phyloP scores from a whole-genome alignment of 1,140 invertebrate genomes.

The Babylonia areolata region DNA sequence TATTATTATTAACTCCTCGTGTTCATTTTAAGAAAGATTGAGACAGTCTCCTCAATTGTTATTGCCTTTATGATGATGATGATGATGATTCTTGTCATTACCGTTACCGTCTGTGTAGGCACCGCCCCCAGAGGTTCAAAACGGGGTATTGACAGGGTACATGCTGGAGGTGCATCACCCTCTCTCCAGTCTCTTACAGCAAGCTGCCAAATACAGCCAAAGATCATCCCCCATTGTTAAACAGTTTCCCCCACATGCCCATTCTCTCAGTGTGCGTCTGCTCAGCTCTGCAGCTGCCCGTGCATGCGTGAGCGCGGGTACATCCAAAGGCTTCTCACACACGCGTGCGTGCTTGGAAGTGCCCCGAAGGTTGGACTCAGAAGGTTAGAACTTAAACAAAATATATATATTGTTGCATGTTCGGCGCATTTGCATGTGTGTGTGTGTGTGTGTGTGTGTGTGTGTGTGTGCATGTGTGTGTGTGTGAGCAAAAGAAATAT shows the following conservation, averaged over 20 bases:
- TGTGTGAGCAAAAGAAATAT: not conserved
- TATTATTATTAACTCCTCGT: too few relatives aligned
- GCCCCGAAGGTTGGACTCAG: not conserved
- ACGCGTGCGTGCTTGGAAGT: not conserved
- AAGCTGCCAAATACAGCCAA: not conserved
- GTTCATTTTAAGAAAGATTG: too few relatives aligned
- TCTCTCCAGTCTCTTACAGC: too few relatives aligned
- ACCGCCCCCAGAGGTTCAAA: not conserved
- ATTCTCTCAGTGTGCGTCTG: not conserved
- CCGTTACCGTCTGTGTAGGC: too few relatives aligned
- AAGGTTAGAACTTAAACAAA: not conserved
- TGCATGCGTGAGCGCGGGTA: not conserved
- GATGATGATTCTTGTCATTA: too few relatives aligned
- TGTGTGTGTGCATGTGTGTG: not conserved
- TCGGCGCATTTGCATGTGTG: not conserved
- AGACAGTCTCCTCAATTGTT: too few relatives aligned
- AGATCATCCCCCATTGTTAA: not conserved
- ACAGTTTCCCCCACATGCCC: not conserved
- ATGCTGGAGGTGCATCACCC: not conserved
- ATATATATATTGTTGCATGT: too few relatives aligned
- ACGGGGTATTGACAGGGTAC: not conserved
- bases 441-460: constrained; percentile 5
- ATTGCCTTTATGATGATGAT: too few relatives aligned
- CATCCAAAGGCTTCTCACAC: not conserved
- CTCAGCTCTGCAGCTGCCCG: not conserved